Percentiles rank a stretch among this genome's conserved stretches.
Conservation (phyloP, 1,140 invertebrate genomes). For the Homarus americanus region DNA sequence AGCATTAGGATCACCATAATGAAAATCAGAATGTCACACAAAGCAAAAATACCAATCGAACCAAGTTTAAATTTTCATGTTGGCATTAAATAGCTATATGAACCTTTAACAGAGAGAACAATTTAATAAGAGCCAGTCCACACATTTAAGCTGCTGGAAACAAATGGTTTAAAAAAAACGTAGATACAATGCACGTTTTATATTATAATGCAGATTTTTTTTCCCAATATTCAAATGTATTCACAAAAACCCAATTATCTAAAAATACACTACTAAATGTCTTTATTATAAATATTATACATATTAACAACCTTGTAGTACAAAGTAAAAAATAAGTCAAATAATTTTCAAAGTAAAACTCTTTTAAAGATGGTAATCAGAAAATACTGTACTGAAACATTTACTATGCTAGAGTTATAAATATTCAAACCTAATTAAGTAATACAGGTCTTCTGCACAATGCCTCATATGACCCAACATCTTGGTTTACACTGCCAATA, state of each 20-base stretch:
- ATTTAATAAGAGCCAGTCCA: too few species aligned
- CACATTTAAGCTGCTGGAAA: slow-evolving; percentile 10
- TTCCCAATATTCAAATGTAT: background rate
- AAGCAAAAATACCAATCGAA: too few species aligned
- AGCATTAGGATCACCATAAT: background rate
- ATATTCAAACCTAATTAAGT: background rate
- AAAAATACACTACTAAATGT: slow-evolving; percentile 24
- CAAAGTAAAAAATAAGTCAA: slow-evolving; percentile 32
- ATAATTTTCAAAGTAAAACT: background rate
- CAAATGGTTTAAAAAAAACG: background rate
- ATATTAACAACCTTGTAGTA: slow-evolving; percentile 49
- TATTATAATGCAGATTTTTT: background rate
- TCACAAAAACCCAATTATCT: slow-evolving; percentile 17
- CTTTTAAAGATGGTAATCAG: slow-evolving; percentile 18
- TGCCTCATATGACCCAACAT: background rate
- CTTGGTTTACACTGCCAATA: background rate
- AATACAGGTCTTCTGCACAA: background rate
- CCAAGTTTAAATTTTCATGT: too few species aligned
- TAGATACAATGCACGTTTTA: slow-evolving; percentile 3
- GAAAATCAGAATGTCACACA: background rate
- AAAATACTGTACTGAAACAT: slow-evolving; percentile 42
- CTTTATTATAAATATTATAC: slow-evolving; percentile 45
- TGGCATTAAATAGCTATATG: background rate
- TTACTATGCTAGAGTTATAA: slow-evolving; percentile 8
- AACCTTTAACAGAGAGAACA: background rate